Evolutionary conservation across 2,113 vertebrate species (phyloP).

Genomic region (Proteles cristata): DNA sequence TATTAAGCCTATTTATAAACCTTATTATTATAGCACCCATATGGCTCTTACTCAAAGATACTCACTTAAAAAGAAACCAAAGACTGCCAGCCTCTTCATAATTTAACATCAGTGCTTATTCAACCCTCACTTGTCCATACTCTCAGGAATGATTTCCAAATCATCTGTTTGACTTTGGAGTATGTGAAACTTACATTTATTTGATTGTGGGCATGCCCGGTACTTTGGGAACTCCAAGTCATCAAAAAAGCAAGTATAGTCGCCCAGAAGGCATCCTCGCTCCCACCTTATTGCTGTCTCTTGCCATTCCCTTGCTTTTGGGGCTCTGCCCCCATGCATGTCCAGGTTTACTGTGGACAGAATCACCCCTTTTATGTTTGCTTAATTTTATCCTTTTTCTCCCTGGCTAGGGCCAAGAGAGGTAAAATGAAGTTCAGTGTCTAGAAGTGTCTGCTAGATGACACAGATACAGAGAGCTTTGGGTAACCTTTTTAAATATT

Average conservation of each 20-base stretch:
- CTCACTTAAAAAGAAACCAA: conserved; percentile 36
- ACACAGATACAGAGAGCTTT: neutral
- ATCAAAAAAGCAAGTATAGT: neutral
- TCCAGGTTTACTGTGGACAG: neutral
- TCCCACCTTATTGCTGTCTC: neutral
- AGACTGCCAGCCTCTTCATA: neutral
- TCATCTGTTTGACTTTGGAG: neutral
- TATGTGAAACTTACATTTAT: neutral
- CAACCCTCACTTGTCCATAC: neutral
- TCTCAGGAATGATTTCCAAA: neutral
- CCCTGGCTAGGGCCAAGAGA: neutral
- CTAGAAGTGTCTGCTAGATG: neutral
- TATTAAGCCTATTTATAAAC: conserved; percentile 68
- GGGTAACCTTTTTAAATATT: neutral
- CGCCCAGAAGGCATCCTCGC: neutral
- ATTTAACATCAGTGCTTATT: conserved; percentile 11
- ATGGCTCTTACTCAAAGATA: conserved; percentile 59
- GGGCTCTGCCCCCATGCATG: no score
- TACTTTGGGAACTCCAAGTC: neutral
- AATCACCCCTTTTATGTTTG: neutral
- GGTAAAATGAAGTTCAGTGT: neutral
- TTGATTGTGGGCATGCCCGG: neutral
- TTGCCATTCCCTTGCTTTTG: neutral
- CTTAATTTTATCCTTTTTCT: neutral
- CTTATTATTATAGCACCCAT: conserved; percentile 29